Evolutionary conservation across 2,113 vertebrate genomes (phyloP), one percentile per base, ranked within the genome.

Genomic region (Neotragus moschatus): DNA sequence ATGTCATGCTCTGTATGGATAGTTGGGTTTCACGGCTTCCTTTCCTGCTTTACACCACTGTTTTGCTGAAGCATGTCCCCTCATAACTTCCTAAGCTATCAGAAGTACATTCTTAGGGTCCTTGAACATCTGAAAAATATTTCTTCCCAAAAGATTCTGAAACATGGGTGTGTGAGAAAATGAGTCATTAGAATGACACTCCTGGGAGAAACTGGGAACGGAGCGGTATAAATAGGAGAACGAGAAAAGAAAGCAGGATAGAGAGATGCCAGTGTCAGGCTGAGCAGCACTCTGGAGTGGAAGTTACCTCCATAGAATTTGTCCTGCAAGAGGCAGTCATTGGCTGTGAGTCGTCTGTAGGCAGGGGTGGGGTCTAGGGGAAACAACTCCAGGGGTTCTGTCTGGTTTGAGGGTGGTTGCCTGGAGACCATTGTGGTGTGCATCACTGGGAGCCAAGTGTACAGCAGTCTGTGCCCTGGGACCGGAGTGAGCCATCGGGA

Each of bases 401-500:
- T 43, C 49, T 61, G n/a, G 36, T 36, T 28, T 0, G 3, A 30
- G 39, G 5, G 15, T 49, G 17, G 30, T 39, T 19, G 7, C 16
- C 51, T 47, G 43, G 86, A 58, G 51, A n/a, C 53, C 4, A 3
- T 4, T 60, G 70, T 14, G 30, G 19, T 45, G 47, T 51, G 47
- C 12, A 4, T 17, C 13, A 26, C 6, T n/a, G 19, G 7, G 25
- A 55, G 66, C 25, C 43, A 88, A 73, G 51, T 1, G 26, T 15
- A 3, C 10, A 15, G 60, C 25, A 39, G 45, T 6, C 66, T 26
- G 30, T 21, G 58, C 51, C 16, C 5, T 16, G 17, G 47, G 26
- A 21, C 58, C 0, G 13, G 45, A n/a, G 30, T 3, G 47, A 49
- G 39, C 3, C 0, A 3, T 4, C 5, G 23, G 47, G 26, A 30